Conservation (phyloP, 2,888 invertebrate genomes). For the Doris montereyensis region DNA sequence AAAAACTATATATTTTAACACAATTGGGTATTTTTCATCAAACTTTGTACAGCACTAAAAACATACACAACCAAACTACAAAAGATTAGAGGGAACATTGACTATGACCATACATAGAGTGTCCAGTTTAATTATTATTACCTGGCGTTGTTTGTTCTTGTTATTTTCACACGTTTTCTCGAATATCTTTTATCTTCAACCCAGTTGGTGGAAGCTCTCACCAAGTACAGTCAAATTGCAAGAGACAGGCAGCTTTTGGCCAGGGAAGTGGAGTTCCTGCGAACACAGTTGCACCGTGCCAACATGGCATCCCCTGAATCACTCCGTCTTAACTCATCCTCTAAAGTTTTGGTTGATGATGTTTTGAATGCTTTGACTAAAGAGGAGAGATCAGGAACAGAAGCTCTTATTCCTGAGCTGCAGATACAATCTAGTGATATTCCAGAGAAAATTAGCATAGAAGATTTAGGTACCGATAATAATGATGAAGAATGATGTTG, state of each 20-base stretch:
- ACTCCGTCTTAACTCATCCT: conserved; percentile 58
- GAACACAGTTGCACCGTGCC: conserved; percentile 56
- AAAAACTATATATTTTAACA: no score
- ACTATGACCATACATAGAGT: no score
- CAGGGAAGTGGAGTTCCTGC: conserved; percentile 68
- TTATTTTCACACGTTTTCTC: background rate
- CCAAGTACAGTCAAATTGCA: conserved; percentile 60
- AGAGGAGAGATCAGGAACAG: conserved; percentile 51
- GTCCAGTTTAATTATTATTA: no score
- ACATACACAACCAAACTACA: no score
- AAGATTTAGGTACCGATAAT: background rate
- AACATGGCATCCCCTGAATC: conserved; percentile 51
- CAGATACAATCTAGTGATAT: conserved; percentile 29
- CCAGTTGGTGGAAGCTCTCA: conserved; percentile 67
- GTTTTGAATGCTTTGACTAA: conserved; percentile 57
- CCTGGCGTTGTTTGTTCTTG: background rate
- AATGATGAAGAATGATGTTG: background rate
- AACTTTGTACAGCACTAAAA: no score
- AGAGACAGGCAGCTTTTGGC: conserved; percentile 66
- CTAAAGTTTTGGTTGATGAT: conserved; percentile 59
- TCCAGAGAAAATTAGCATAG: conserved; percentile 34
- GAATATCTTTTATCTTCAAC: background rate
- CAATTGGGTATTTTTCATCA: no score
- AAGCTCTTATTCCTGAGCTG: conserved; percentile 35
- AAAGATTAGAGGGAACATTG: no score